Evolutionary conservation across 1,140 invertebrate species (phyloP), one percentile per base, ranked within the genome.

Genomic region (Panagrolaimus sp.): DNA sequence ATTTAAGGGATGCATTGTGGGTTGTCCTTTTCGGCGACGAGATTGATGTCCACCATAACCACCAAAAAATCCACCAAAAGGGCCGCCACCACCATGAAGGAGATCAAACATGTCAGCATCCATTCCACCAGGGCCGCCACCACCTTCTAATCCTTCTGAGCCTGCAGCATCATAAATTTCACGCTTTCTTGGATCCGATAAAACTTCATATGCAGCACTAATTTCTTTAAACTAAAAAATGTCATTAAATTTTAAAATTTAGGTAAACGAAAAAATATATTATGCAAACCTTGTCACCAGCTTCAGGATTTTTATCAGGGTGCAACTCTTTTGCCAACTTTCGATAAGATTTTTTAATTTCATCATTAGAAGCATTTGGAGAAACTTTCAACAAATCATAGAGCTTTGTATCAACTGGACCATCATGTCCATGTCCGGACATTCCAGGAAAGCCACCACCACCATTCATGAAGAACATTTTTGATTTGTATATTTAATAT

Each of bases 201-300:
- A 85, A 43, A 92, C 88, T 85, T 93, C 91, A 83, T 93, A 91
- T 5, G 91, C 91, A 83, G 89, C 91, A 67, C 90, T 90, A 76
- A 92, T 92, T 86, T 92, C 90, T 83, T 92, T 93, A 79, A 93
- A 83, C 73, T n/a, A n/a, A n/a, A n/a, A n/a, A n/a, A n/a, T n/a
- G n/a, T n/a, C n/a, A n/a, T n/a, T n/a, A n/a, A n/a, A n/a, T n/a
- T n/a, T n/a, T n/a, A n/a, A n/a, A n/a, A n/a, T n/a, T n/a, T n/a
- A n/a, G n/a, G n/a, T n/a, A n/a, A n/a, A n/a, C n/a, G n/a, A n/a
- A n/a, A n/a, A n/a, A n/a, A n/a, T n/a, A n/a, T n/a, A n/a, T n/a
- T n/a, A n/a, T n/a, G n/a, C n/a, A n/a, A n/a, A n/a, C n/a, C n/a
- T 89, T 90, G 74, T 91, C 90, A 52, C 89, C 91, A 68, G 90